Evolutionary conservation across 2,797 vertebrate species (phyloP).

Genomic region (Mus spretus): DNA sequence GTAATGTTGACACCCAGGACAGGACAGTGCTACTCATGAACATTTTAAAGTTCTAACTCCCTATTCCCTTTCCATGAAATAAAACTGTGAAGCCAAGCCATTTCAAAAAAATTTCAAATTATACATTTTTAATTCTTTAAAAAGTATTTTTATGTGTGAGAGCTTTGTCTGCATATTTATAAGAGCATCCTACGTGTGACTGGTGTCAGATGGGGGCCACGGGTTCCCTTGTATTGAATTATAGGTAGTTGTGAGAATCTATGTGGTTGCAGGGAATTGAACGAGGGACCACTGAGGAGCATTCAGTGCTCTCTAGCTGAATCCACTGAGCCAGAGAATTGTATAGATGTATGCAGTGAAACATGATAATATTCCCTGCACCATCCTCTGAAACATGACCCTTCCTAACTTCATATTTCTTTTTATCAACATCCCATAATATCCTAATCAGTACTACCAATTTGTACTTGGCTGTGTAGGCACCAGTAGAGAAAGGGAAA

Average conservation of each 20-base stretch:
- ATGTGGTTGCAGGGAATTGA: background rate
- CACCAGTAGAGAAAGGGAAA: background rate
- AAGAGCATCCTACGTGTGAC: background rate
- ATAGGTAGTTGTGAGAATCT: background rate
- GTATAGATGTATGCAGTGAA: background rate
- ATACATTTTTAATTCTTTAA: background rate
- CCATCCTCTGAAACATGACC: background rate
- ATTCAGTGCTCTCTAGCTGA: background rate
- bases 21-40: background rate
- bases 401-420: background rate
- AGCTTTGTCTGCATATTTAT: background rate
- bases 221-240: background rate
- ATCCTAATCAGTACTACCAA: background rate
- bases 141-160: background rate
- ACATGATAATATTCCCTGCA: background rate
- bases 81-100: background rate
- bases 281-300: background rate
- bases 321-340: no score
- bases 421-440: background rate
- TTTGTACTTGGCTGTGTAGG: background rate
- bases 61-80: background rate
- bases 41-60: conserved; percentile 28
- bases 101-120: background rate
- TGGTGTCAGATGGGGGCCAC: background rate
- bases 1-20: background rate